Conservation (phyloP, 2,113 vertebrate genomes). For the Otolemur garnettii region DNA sequence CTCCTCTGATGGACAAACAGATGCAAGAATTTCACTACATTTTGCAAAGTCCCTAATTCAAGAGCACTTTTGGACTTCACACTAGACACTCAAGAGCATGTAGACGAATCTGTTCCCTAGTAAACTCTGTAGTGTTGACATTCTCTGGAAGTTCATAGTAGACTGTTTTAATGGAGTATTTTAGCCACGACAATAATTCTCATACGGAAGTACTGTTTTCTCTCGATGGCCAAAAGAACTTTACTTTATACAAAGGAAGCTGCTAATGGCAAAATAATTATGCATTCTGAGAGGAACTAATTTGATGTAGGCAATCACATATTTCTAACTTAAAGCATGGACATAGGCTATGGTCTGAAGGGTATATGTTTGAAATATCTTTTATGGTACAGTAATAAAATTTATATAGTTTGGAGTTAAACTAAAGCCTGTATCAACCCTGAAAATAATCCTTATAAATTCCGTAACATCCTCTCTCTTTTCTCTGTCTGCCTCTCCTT, state of each 20-base stretch:
- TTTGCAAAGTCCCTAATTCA: background rate
- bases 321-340: conserved; percentile 24
- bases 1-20: background rate
- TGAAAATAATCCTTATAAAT: background rate
- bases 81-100: background rate
- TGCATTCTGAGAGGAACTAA: background rate
- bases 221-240: background rate
- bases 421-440: background rate
- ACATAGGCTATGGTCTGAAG: background rate
- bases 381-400: conserved; percentile 8
- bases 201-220: background rate
- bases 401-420: background rate
- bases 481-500: background rate
- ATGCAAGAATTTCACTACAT: background rate
- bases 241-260: background rate
- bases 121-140: background rate
- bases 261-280: conserved; percentile 4
- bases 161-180: conserved; percentile 22
- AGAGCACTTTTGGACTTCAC: background rate
- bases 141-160: background rate
- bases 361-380: background rate
- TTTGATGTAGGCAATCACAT: conserved; percentile 13
- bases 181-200: background rate
- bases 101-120: background rate
- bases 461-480: background rate